These are phyloP conservation scores for Sussaba pulchella DNA, from an alignment of 2,888 invertebrate species.

Conservation along the genomic window DNA sequence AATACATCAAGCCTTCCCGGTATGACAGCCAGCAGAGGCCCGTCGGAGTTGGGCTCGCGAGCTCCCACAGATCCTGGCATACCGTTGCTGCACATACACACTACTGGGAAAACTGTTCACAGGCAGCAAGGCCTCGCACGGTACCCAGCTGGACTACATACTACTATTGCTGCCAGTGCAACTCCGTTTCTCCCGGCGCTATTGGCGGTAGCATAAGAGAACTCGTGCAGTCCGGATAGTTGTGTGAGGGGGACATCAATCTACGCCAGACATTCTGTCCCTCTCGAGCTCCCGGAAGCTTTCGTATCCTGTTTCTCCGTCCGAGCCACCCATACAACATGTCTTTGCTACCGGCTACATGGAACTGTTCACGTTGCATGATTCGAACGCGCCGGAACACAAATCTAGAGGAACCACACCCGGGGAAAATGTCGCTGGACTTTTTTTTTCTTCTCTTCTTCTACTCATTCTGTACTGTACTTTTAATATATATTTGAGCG, in stretches of 20 bases:
- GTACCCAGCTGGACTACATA: conserved; percentile 23
- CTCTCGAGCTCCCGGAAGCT: conserved; percentile 46
- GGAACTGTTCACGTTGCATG: conserved; percentile 50
- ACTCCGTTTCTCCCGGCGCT: conserved; percentile 21
- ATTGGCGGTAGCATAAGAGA: conserved; percentile 69
- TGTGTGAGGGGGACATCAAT: conserved; percentile 72
- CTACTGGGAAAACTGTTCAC: conserved; percentile 15
- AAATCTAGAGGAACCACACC: conserved; percentile 36
- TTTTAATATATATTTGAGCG: too few species aligned
- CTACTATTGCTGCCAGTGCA: conserved; percentile 24
- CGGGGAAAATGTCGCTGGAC: conserved; percentile 39
- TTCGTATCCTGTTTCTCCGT: conserved; percentile 56
- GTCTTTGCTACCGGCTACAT: conserved; percentile 38
- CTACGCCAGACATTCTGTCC: conserved; percentile 69
- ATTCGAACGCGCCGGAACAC: conserved; percentile 10
- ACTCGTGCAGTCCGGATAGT: conserved; percentile 47
- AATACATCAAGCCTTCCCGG: conserved; percentile 71
- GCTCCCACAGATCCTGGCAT: conserved; percentile 40
- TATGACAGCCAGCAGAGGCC: conserved; percentile 73
- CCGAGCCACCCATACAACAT: conserved; percentile 20
- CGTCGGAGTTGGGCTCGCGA: conserved; percentile 36
- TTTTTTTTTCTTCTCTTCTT: conserved; percentile 50
- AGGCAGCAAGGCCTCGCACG: conserved; percentile 6
- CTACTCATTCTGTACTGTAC: conserved; percentile 28
- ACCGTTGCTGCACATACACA: conserved; percentile 39